Conservation (phyloP, 2,113 vertebrate genomes). For the Beaufortia kweichowensis region DNA sequence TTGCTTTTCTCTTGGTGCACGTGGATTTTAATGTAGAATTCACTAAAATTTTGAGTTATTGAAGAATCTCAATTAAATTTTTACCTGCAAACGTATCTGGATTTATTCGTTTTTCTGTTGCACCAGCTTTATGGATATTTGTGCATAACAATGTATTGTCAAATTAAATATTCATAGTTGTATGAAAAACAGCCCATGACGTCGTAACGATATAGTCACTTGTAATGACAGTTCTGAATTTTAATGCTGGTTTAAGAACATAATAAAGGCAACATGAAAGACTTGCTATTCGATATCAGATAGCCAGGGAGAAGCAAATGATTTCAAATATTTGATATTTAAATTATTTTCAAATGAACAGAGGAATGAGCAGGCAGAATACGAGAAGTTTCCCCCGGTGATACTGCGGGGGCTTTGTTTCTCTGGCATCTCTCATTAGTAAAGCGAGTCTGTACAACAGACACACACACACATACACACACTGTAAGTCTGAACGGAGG, state of each 20-base stretch:
- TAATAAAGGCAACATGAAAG: slow-evolving; percentile 71
- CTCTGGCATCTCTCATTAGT: slow-evolving; percentile 73
- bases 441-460: slow-evolving; percentile 67
- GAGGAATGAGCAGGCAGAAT: slow-evolving; percentile 68
- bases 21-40: neutral
- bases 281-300: slow-evolving; percentile 66
- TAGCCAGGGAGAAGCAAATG: slow-evolving; percentile 71
- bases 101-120: slow-evolving; percentile 2
- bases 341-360: slow-evolving; percentile 78
- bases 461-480: slow-evolving; percentile 62
- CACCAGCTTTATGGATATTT: too few relatives aligned
- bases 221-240: slow-evolving; percentile 44
- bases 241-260: slow-evolving; percentile 49
- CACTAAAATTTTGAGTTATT: neutral
- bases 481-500: slow-evolving; percentile 53
- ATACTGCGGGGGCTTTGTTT: slow-evolving; percentile 74
- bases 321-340: slow-evolving; percentile 77
- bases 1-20: neutral
- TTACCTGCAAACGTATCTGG: neutral
- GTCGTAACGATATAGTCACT: slow-evolving; percentile 30
- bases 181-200: slow-evolving; percentile 30
- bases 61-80: neutral
- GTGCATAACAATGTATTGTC: slow-evolving; percentile 37
- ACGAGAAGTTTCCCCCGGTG: slow-evolving; percentile 69
- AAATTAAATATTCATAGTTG: slow-evolving; percentile 41